phyloP scores from a whole-genome alignment of 2,888 invertebrate genomes.

The Sussaba pulchella region DNA sequence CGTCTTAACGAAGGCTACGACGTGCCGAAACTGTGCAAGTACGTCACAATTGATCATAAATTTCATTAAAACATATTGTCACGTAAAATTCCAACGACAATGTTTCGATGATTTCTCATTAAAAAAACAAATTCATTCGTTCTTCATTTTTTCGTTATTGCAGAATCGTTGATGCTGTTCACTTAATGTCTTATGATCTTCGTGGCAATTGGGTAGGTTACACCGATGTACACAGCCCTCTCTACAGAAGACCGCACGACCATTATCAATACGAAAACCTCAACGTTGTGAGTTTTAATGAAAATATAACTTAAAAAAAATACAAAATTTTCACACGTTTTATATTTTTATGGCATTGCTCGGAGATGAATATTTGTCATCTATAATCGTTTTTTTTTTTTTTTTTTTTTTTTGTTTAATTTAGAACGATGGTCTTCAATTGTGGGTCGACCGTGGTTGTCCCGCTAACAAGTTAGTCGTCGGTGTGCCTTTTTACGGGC shows the following conservation, averaged over 20 bases:
- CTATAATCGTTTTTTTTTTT: too few species aligned
- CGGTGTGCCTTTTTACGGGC: constrained; percentile 95
- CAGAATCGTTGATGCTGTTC: constrained; percentile 92
- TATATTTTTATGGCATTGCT: too few species aligned
- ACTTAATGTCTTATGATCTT: constrained; percentile 94
- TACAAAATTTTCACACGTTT: too few species aligned
- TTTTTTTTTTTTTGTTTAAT: constrained; percentile 74
- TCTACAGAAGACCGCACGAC: constrained; percentile 94
- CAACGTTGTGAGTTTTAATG: constrained; percentile 90
- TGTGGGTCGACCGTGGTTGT: constrained; percentile 96
- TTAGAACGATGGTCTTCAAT: constrained; percentile 93
- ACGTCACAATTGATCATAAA: constrained; percentile 80
- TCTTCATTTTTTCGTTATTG: constrained; percentile 52
- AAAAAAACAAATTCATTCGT: not conserved
- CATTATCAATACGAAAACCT: constrained; percentile 95
- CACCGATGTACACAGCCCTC: constrained; percentile 94
- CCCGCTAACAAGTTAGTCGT: constrained; percentile 94
- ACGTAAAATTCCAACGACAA: not conserved
- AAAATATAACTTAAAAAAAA: too few species aligned
- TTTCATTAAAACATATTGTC: not conserved
- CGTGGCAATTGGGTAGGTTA: constrained; percentile 96
- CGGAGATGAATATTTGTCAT: too few species aligned
- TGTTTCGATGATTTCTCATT: not conserved
- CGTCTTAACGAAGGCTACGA: constrained; percentile 95
- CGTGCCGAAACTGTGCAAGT: constrained; percentile 95